Evolutionary conservation across 2,113 vertebrate species (phyloP), one percentile per base, ranked within the genome.

Genomic region (Dissostichus mawsoni): DNA sequence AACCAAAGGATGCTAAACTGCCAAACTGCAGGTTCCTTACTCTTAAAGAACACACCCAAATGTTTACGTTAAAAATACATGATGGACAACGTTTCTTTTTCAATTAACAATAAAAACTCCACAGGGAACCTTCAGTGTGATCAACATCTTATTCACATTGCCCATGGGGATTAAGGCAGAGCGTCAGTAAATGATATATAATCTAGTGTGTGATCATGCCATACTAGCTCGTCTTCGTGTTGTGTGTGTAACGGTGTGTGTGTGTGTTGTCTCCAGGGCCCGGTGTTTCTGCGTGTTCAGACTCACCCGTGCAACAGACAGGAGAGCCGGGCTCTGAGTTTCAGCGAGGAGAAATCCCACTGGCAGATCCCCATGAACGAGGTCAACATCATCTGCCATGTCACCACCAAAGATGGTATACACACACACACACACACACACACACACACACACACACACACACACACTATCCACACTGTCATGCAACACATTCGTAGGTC

Each of bases 341-440:
- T 99, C 85, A 97, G 95, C 0, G 98, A 99, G 85, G 96, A 99
- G 80, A 94, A 94, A 16, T 93, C 95, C 10, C 96, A 96, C 87
- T 99, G 98, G 97, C 96, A 92, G 5, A 91, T 99, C 78, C 98
- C 98, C 57, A 84, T 99, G 91, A 94, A 92, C 55, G 97, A 99
- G 93, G 89, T 97, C 76, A 98, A 99, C 91, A 92, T 99, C 2
- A 87, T 98, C 90, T 98, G 97, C 0, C 97, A 99, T 44, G 90
- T 97, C 84, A 91, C 89, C 17, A 95, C 95, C 84, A 94, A 93
- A 80, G 95, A 95, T 58, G 98, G 98, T 99, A 95, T 1, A 45
- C 17, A 74, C 59, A 48, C 58, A 67, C 29, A 57, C 29, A 13
- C 16, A 52, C 33, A 69, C 61, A 16, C 65, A 75, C 36, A 67